Conservation (phyloP, 2,888 invertebrate species). For the Drosophila mayaguana region DNA sequence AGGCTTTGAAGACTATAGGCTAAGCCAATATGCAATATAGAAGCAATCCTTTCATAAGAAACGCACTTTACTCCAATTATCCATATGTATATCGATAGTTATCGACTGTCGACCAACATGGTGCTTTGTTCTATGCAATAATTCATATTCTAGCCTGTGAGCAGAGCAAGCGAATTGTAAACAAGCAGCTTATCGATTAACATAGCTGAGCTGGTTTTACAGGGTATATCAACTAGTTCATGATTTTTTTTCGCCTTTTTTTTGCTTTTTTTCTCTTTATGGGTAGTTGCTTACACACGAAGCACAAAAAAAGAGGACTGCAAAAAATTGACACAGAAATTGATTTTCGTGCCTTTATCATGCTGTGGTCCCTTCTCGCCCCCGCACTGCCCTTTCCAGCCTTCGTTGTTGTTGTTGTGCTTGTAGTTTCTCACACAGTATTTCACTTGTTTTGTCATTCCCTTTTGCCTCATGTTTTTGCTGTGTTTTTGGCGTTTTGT, state of each 20-base stretch:
- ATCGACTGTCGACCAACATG: neutral
- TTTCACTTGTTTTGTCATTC: slow-evolving; percentile 30
- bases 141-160: neutral
- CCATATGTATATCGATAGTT: neutral
- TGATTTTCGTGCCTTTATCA: slow-evolving; percentile 72
- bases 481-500: slow-evolving; percentile 13
- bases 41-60: neutral
- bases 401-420: slow-evolving; percentile 3
- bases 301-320: slow-evolving; percentile 30
- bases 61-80: accelerated
- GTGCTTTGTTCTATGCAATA: too few species aligned
- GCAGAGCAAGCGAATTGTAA: neutral
- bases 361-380: slow-evolving; percentile 30
- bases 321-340: slow-evolving; percentile 69
- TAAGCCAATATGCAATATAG: neutral
- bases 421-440: slow-evolving; percentile 58
- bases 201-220: neutral
- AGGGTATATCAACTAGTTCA: slow-evolving; percentile 1
- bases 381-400: neutral
- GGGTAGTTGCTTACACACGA: slow-evolving; percentile 38
- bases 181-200: slow-evolving; percentile 1
- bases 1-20: neutral
- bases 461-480: neutral
- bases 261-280: slow-evolving; percentile 16
- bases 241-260: neutral